These are phyloP conservation scores for Pecten maximus DNA, from an alignment of 2,888 invertebrate species.

Conservation along the genomic window DNA sequence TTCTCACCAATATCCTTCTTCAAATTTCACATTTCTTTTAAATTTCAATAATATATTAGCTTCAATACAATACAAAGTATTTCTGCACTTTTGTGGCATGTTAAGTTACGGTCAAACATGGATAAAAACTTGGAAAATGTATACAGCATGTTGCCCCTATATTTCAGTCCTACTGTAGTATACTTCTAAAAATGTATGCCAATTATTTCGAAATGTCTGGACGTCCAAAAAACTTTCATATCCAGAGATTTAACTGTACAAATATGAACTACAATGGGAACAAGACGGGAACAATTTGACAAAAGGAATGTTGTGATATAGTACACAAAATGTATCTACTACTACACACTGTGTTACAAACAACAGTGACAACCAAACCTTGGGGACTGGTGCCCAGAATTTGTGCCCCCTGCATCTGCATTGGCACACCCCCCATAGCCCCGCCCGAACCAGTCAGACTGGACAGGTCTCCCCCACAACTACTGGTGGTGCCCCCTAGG, in stretches of 20 bases:
- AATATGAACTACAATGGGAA: no score
- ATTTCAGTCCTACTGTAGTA: no score
- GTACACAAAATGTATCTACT: neutral
- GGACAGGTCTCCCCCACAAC: slow-evolving; percentile 38
- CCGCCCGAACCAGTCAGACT: slow-evolving; percentile 18
- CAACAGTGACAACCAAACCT: slow-evolving; percentile 16
- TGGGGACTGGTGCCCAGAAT: slow-evolving; percentile 18
- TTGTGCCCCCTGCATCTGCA: slow-evolving; percentile 1
- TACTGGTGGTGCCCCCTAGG: slow-evolving; percentile 43
- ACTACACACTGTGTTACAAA: slow-evolving; percentile 4
- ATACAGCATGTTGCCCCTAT: no score
- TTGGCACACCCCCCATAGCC: slow-evolving; percentile 48
- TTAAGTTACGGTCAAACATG: no score
- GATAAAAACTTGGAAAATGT: no score
- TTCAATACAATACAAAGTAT: neutral
- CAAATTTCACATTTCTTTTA: neutral
- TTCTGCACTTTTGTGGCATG: neutral
- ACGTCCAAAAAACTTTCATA: neutral
- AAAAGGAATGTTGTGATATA: neutral
- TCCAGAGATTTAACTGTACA: no score
- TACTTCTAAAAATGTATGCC: neutral
- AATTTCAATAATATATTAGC: neutral
- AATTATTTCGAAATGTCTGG: neutral
- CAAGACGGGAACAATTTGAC: neutral
- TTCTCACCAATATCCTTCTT: neutral